Percentiles rank a stretch among this genome's conserved stretches.
These are phyloP conservation scores for Galbula dea DNA, from an alignment of 2,113 vertebrate species.

Conservation along the genomic window DNA sequence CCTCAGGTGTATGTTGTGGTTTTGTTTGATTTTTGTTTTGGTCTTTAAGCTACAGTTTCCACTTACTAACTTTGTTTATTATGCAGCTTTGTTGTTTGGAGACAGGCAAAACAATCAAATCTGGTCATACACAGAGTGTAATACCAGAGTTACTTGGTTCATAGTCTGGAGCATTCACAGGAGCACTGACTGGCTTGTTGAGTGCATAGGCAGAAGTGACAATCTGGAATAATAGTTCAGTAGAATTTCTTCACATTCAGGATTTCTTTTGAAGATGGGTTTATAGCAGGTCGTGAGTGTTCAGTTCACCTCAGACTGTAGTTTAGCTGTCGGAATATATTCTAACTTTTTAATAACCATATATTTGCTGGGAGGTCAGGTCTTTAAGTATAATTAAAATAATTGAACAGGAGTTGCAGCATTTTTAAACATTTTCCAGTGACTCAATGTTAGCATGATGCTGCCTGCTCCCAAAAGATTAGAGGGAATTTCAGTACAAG, in stretches of 20 bases:
- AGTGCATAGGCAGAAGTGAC: neutral
- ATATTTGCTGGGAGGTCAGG: neutral
- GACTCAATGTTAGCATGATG: neutral
- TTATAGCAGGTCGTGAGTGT: neutral
- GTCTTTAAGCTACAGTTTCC: neutral
- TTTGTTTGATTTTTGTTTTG: neutral
- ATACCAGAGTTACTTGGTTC: neutral
- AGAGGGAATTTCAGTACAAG: conserved; percentile 64
- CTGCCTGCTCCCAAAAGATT: neutral
- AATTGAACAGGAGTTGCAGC: neutral
- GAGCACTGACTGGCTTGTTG: neutral
- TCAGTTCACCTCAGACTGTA: neutral
- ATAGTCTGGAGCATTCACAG: neutral
- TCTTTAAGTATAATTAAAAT: neutral
- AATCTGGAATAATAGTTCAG: neutral
- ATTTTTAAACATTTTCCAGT: conserved; percentile 3
- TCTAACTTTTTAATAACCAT: neutral
- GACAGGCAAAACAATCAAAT: neutral
- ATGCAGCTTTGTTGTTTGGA: neutral
- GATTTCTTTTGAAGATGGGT: neutral
- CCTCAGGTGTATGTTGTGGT: neutral
- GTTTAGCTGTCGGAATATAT: neutral
- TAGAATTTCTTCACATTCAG: neutral
- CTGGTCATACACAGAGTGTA: neutral
- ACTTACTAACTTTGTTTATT: neutral